phyloP scores from a whole-genome alignment of 2,888 invertebrate genomes.

The Stegophylla sp. region DNA sequence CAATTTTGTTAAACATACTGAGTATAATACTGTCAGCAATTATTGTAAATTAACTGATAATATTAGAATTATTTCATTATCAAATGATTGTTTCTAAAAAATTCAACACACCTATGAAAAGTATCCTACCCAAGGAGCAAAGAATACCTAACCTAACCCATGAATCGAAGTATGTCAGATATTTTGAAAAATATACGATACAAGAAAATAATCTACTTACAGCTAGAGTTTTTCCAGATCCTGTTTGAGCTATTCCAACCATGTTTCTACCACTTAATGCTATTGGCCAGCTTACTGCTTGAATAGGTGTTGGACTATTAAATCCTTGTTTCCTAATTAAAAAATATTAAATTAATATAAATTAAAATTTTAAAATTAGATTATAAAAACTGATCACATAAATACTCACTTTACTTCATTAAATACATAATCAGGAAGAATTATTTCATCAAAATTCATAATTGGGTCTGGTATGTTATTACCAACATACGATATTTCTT shows the following conservation, averaged over 20 bases:
- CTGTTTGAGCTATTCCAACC: slow-evolving; percentile 95
- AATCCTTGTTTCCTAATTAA: slow-evolving; percentile 78
- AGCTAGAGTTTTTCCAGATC: slow-evolving; percentile 88
- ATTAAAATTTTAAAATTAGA: not conserved
- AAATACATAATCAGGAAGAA: slow-evolving; percentile 83
- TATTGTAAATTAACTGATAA: too few relatives aligned
- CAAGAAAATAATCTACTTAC: slow-evolving; percentile 63
- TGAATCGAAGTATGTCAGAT: too few relatives aligned
- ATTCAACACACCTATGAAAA: too few relatives aligned
- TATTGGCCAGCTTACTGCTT: slow-evolving; percentile 95
- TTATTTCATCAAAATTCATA: slow-evolving; percentile 87
- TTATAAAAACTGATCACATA: slow-evolving; percentile 8
- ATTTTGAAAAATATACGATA: too few relatives aligned
- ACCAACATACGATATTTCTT: slow-evolving; percentile 89
- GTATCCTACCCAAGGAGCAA: too few relatives aligned
- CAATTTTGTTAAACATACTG: too few relatives aligned
- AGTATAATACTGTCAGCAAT: too few relatives aligned
- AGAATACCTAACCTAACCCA: too few relatives aligned
- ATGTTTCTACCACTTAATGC: slow-evolving; percentile 89
- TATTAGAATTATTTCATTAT: too few relatives aligned
- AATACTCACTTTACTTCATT: slow-evolving; percentile 67
- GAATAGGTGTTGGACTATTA: slow-evolving; percentile 89
- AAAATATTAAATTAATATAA: slow-evolving; percentile 8
- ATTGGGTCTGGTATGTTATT: slow-evolving; percentile 85
- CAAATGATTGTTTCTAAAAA: too few relatives aligned